These are phyloP conservation scores for Neotoma lepida DNA, from an alignment of 2,113 vertebrate genomes.

Conservation along the genomic window DNA sequence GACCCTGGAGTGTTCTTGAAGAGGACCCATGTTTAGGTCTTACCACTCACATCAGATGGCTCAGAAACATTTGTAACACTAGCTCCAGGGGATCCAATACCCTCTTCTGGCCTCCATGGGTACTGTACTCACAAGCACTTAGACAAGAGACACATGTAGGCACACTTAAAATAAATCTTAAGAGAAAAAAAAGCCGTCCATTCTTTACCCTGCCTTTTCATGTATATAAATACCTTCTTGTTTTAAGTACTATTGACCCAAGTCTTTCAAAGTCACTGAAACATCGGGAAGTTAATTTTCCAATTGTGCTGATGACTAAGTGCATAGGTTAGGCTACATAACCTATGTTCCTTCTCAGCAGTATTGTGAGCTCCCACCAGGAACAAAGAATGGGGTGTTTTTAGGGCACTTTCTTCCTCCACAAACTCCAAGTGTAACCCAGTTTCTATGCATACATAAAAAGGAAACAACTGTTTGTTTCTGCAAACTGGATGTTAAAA, in stretches of 20 bases:
- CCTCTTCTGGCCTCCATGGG: background rate
- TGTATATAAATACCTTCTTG: constrained; percentile 13
- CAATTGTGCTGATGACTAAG: background rate
- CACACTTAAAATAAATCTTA: background rate
- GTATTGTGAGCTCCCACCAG: background rate
- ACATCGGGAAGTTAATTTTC: constrained; percentile 4
- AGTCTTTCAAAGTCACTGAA: constrained; percentile 6
- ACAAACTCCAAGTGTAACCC: background rate
- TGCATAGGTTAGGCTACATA: background rate
- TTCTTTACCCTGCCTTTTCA: background rate
- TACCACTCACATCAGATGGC: background rate
- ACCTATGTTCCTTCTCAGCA: background rate
- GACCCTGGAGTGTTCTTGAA: background rate
- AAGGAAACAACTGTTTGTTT: constrained; percentile 25
- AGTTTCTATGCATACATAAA: background rate
- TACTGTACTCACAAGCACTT: background rate
- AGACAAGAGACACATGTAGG: background rate
- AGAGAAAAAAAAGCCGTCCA: constrained; percentile 23
- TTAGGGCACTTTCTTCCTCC: background rate
- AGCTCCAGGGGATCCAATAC: background rate
- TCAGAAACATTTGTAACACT: background rate
- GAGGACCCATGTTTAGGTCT: too few relatives aligned
- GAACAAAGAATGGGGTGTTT: constrained; percentile 1
- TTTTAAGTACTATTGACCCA: constrained; percentile 40
- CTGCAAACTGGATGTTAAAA: constrained; percentile 13